Percentiles rank a stretch among this genome's conserved stretches.
These are phyloP conservation scores for Platysteira castanea DNA, from an alignment of 2,113 vertebrate genomes.

Conservation along the genomic window DNA sequence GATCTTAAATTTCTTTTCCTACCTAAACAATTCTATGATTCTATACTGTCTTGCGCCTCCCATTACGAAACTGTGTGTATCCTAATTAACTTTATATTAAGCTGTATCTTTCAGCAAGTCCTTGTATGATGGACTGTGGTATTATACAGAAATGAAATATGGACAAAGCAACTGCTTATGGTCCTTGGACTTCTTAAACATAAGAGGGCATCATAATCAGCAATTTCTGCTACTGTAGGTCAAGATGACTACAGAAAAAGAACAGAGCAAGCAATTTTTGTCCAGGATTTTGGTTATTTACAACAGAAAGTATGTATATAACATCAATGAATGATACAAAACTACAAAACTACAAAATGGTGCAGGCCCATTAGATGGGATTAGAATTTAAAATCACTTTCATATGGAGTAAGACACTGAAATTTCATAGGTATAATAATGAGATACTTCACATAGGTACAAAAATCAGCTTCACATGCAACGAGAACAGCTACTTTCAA, in stretches of 20 bases:
- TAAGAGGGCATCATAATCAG: rapidly evolving
- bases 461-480: not conserved
- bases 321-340: not conserved
- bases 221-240: not conserved
- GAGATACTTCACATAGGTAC: not conserved
- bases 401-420: not conserved
- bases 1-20: not conserved
- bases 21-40: not conserved
- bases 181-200: not conserved
- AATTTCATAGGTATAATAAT: not conserved
- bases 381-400: not conserved
- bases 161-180: not conserved
- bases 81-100: not conserved
- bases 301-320: not conserved
- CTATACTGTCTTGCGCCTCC: not conserved
- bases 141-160: not conserved
- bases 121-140: rapidly evolving
- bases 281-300: not conserved
- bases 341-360: not conserved
- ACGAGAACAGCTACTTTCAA: not conserved
- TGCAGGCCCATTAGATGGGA: not conserved
- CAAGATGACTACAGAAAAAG: not conserved
- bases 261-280: not conserved
- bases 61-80: not conserved
- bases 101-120: not conserved